These are phyloP conservation scores for Anseranas semipalmata DNA, from an alignment of 2,113 vertebrate genomes.

Conservation along the genomic window DNA sequence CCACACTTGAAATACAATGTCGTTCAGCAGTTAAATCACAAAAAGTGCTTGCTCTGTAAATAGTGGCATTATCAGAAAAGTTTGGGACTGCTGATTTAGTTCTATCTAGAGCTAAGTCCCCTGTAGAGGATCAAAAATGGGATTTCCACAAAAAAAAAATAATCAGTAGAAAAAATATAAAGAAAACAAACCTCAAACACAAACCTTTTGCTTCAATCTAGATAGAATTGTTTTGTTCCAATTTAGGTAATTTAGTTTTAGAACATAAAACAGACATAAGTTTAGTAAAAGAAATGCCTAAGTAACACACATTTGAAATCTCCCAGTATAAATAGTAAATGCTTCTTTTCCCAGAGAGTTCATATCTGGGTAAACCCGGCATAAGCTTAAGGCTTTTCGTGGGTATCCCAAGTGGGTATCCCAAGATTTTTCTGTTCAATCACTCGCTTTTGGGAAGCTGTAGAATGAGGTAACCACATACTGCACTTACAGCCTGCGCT, in stretches of 20 bases:
- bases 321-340: rapidly evolving
- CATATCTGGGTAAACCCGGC: not conserved
- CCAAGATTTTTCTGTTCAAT: not conserved
- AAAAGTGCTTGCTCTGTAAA: not conserved
- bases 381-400: not conserved
- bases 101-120: not conserved
- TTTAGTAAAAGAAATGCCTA: not conserved
- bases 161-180: not conserved
- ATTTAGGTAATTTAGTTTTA: not conserved
- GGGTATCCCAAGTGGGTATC: not conserved
- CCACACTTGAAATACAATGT: not conserved
- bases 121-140: not conserved
- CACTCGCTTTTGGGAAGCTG: not conserved
- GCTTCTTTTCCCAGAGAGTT: not conserved
- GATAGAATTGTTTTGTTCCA: not conserved
- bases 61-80: not conserved
- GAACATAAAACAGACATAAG: not conserved
- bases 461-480: not conserved
- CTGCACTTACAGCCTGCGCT: rapidly evolving
- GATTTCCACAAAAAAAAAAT: not conserved
- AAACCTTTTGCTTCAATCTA: not conserved
- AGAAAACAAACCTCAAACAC: not conserved
- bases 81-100: not conserved
- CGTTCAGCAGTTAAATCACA: not conserved
- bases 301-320: not conserved